A percentile compares a stretch with the other conserved stretches of the same genome.
These are phyloP conservation scores for Prolemur simus DNA, from an alignment of 2,113 vertebrate genomes.

Conservation along the genomic window DNA sequence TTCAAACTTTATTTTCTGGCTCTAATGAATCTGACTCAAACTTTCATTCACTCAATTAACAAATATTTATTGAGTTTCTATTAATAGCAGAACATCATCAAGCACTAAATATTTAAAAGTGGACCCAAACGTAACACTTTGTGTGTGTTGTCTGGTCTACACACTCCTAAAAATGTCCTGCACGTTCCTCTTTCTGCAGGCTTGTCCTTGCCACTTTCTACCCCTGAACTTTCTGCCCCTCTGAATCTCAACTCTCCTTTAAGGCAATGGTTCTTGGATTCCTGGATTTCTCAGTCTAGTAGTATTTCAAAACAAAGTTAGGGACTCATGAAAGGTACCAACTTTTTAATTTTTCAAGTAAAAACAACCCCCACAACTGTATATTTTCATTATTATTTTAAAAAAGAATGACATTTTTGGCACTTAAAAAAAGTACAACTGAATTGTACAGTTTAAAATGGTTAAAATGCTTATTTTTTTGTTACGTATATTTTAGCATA, in stretches of 20 bases:
- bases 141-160: neutral
- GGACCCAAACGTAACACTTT: neutral
- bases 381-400: slow-evolving; percentile 26
- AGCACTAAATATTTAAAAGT: neutral
- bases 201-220: neutral
- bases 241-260: neutral
- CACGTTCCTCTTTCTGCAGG: neutral
- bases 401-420: neutral
- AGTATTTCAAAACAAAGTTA: slow-evolving; percentile 19
- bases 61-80: neutral
- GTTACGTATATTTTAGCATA: slow-evolving; percentile 3
- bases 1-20: slow-evolving; percentile 5
- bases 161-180: neutral
- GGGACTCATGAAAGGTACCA: neutral
- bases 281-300: neutral
- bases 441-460: neutral
- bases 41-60: neutral
- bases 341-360: neutral
- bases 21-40: neutral
- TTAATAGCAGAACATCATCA: neutral
- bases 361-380: neutral
- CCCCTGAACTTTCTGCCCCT: neutral
- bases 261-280: neutral
- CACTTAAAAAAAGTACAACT: neutral
- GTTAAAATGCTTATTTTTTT: neutral